Conservation (phyloP, 2,113 vertebrate species). For the Nasalis larvatus region DNA sequence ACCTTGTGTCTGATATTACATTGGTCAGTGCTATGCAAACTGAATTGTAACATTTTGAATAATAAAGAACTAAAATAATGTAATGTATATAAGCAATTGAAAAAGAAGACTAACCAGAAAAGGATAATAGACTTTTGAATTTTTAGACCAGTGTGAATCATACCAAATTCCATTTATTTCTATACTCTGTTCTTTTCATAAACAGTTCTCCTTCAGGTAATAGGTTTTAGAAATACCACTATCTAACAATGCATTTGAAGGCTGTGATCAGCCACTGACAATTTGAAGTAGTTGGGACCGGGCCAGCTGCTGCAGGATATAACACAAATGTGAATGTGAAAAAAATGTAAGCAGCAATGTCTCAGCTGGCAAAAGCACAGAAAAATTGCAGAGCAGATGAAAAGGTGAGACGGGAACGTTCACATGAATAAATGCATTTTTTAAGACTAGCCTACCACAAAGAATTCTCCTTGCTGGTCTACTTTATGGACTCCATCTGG, state of each 20-base stretch:
- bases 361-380: background rate
- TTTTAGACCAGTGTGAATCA: background rate
- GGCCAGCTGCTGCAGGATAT: background rate
- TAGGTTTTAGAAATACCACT: background rate
- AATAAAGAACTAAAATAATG: background rate
- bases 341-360: background rate
- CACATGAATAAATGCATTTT: background rate
- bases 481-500: background rate
- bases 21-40: background rate
- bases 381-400: background rate
- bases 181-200: background rate
- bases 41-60: background rate
- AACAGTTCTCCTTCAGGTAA: background rate
- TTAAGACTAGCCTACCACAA: background rate
- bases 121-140: background rate
- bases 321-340: background rate
- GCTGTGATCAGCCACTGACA: background rate
- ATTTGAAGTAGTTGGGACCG: background rate
- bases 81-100: background rate
- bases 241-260: background rate
- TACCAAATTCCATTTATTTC: background rate
- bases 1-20: background rate
- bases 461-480: background rate
- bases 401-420: background rate
- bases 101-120: constrained; percentile 3